phyloP scores from a whole-genome alignment of 2,797 vertebrate species.

The Eurystomus glaucurus region DNA sequence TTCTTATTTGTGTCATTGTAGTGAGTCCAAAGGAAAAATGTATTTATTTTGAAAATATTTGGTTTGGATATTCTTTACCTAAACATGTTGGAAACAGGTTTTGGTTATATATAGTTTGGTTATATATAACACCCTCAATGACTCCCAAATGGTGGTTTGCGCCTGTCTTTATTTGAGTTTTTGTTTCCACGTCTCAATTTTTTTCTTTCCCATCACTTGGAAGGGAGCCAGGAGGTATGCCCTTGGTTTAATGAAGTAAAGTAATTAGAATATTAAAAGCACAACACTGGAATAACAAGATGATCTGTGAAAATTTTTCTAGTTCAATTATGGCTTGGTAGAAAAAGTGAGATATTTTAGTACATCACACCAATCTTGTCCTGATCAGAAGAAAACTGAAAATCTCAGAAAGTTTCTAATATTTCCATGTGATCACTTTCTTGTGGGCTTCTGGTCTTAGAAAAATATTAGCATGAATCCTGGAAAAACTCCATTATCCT shows the following conservation, averaged over 20 bases:
- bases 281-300: neutral
- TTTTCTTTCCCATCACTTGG: neutral
- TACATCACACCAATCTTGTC: neutral
- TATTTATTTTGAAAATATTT: neutral
- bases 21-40: neutral
- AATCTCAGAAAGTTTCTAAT: neutral
- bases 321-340: neutral
- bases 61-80: neutral
- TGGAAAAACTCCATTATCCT: neutral
- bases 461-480: neutral
- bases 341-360: neutral
- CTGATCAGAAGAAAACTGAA: neutral
- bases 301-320: neutral
- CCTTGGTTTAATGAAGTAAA: neutral
- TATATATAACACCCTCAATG: neutral
- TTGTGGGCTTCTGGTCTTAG: neutral
- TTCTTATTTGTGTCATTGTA: neutral
- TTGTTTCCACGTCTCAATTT: neutral
- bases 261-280: neutral
- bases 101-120: neutral
- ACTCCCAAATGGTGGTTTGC: neutral
- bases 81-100: neutral
- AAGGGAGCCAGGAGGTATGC: neutral
- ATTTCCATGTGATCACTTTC: neutral
- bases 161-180: neutral